Evolutionary conservation across 2,888 invertebrate species (phyloP).

Genomic region (Plebejus anna): DNA sequence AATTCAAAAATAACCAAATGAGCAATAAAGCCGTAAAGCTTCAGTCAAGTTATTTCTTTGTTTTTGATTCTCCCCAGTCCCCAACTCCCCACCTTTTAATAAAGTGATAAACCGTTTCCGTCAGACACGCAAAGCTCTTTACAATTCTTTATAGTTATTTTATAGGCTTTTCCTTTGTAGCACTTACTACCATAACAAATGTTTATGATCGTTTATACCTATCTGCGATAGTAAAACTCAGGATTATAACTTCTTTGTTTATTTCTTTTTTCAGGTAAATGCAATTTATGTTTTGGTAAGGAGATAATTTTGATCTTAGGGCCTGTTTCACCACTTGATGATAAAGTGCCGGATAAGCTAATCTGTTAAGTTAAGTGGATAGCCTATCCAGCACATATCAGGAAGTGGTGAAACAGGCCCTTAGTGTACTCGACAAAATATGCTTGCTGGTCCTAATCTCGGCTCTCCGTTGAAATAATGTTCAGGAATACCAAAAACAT

Average conservation of each 20-base stretch:
- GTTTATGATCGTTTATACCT: conserved; percentile 22
- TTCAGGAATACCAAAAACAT: not conserved
- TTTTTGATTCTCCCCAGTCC: conserved; percentile 15
- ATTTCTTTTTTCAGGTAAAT: not conserved
- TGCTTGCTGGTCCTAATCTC: too few species aligned
- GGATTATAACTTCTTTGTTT: not conserved
- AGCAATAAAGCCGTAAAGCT: conserved; percentile 11
- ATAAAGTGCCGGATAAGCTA: too few species aligned
- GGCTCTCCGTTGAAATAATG: not conserved
- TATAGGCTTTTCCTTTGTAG: conserved; percentile 47
- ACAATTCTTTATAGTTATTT: conserved; percentile 50
- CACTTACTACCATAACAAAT: conserved; percentile 27
- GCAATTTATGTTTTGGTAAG: not conserved
- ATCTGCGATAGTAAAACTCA: not conserved
- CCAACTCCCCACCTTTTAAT: conserved; percentile 54
- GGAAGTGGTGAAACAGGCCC: too few species aligned
- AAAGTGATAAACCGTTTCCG: conserved; percentile 65
- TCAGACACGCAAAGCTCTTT: conserved; percentile 62
- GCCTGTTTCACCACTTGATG: too few species aligned
- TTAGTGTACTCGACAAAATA: too few species aligned
- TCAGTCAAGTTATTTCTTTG: not conserved
- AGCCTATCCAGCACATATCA: too few species aligned
- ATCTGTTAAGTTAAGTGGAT: too few species aligned
- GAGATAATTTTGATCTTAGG: too few species aligned
- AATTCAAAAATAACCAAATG: not conserved